Base-by-base conservation (phyloP, 2,797 vertebrate genomes). In the Emydoidea blandingii region DNA sequence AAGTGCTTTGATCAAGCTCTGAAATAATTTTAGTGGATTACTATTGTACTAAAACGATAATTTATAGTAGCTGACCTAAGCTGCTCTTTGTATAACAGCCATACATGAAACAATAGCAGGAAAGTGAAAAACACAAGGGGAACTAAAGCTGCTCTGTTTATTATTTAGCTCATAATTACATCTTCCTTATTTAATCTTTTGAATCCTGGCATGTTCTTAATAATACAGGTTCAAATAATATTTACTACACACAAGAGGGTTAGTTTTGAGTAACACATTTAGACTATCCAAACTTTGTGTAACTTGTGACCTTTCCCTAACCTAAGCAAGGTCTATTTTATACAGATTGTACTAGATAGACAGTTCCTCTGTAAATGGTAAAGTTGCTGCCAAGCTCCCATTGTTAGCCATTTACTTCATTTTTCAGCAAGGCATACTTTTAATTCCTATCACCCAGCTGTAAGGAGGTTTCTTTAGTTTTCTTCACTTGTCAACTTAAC, bases 31-130 rank as follows among this genome's bases (percentile, higher is more conserved):
- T 97, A 97, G 98, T 98, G 98, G 98, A 98, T 98, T 98, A 98
- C 98, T 98, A 99, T 99, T 99, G 99, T 99, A 98, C 65, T 65
- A 98, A 98, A 97, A 97, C 93, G 97, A 41, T 98, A 99, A 99
- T 99, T 99, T 99, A 99, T 99, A 98, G 98, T 97, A 98, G 98
- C 97, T 99, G 99, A 99, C 99, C 99, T 98, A 93, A 98, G 98
- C 98, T 98, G 98, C 98, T 99, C 99, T 99, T 99, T 99, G 99
- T 99, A 98, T 98, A 98, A 98, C 97, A 98, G 98, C 97, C 98
- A 98, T 98, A 93, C 96, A 96, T 94, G 81, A 98, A 98, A 98
- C 98, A 99, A 99, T 98, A 95, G 97, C 98, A 98, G 98, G 98
- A 99, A 98, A 98, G 98, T 97, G 94, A 98, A 96, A 98, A 98